Evolutionary conservation across 2,113 vertebrate genomes (phyloP), one percentile per base, ranked within the genome.

Genomic region (Morone chrysops): DNA sequence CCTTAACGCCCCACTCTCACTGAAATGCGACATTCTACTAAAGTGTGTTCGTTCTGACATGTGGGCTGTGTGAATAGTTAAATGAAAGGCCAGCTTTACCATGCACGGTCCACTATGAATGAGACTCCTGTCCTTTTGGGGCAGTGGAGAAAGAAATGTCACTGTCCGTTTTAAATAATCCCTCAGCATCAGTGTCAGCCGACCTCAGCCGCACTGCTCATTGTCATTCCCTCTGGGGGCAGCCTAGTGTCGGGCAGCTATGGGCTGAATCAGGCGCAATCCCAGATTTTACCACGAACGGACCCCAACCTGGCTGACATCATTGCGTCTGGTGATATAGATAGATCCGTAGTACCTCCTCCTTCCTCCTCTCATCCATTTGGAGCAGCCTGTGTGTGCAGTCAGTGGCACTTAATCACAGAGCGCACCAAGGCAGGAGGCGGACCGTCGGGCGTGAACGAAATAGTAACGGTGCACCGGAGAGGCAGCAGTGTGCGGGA

Each of bases 271-370:
- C 53, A 54, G 66, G 81, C 67, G 67, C 79, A 82, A 50, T 78
- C 70, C 75, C n/a, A 80, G 20, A 83, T 69, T 81, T 86, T 54
- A 81, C 62, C 81, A 83, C 57, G 76, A 79, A 66, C 73, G 45
- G 57, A 83, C 67, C 88, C 66, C 68, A 91, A 86, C 87, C 92
- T 92, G 93, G 90, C 94, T 95, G 94, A 94, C 95, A 96, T 96
- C 95, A 94, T 93, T 92, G 95, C 93, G 94, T 94, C 92, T 93
- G 83, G 90, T 60, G 90, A 83, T 92, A 92, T 86, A 92, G 90
- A 93, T 90, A 89, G 86, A 90, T 90, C 90, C 87, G 84, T 92
- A 77, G 92, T 90, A 91, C 94, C 93, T 89, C 94, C 92, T 92
- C 91, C 88, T 80, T 76, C 75, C 73, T 75, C 70, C 67, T 83